phyloP scores from a whole-genome alignment of 2,888 invertebrate genomes.

The Cerceris ruficornis region DNA sequence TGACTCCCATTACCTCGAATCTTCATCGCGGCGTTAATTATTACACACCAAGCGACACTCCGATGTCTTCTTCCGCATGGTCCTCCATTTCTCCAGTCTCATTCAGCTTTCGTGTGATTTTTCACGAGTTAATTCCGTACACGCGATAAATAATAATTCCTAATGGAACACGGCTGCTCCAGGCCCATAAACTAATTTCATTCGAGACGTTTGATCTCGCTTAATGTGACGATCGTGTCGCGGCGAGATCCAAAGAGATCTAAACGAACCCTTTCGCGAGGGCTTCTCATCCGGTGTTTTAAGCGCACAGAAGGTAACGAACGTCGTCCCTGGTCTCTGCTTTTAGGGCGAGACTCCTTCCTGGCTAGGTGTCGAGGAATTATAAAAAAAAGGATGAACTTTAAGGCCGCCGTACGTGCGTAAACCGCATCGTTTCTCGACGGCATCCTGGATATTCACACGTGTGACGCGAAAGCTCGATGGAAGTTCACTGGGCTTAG shows the following conservation, averaged over 20 bases:
- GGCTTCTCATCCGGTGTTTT: slow-evolving; percentile 14
- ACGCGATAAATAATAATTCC: slow-evolving; percentile 63
- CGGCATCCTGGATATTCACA: slow-evolving; percentile 4
- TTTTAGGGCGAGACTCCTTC: not conserved
- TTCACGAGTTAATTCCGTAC: slow-evolving; percentile 51
- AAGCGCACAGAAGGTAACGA: slow-evolving; percentile 13
- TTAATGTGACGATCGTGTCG: slow-evolving; percentile 76
- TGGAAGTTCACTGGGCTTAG: slow-evolving; percentile 20
- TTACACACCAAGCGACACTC: slow-evolving; percentile 17
- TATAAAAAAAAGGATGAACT: slow-evolving; percentile 28
- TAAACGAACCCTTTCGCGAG: slow-evolving; percentile 59
- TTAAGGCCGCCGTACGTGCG: slow-evolving; percentile 40
- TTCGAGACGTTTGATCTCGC: slow-evolving; percentile 63
- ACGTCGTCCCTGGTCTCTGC: no score
- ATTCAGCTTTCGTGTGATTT: slow-evolving; percentile 6
- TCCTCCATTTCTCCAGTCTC: slow-evolving; percentile 10
- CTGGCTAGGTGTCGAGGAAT: slow-evolving; percentile 36
- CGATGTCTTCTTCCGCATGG: slow-evolving; percentile 47
- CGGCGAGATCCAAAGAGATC: slow-evolving; percentile 66
- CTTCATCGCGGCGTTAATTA: slow-evolving; percentile 53
- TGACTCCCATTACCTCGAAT: slow-evolving; percentile 46
- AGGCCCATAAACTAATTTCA: slow-evolving; percentile 46
- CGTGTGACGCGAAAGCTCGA: slow-evolving; percentile 25
- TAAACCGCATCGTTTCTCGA: slow-evolving; percentile 2
- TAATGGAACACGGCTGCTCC: slow-evolving; percentile 51